Evolutionary conservation across 2,113 vertebrate genomes (phyloP).

Genomic region (Polypterus senegalus): DNA sequence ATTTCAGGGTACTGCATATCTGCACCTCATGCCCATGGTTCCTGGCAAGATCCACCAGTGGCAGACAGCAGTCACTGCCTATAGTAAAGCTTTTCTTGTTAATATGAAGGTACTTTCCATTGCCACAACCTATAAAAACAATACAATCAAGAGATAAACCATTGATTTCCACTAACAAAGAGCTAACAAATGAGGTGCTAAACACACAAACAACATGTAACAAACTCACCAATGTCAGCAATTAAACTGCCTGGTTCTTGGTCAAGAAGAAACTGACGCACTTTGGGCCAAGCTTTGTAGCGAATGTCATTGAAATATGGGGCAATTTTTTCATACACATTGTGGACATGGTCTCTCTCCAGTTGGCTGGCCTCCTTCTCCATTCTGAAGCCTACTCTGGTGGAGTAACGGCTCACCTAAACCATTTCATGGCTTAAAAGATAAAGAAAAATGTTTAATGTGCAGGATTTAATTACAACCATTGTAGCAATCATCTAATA

Average conservation of each 20-base stretch:
- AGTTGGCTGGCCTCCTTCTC: conserved; percentile 57
- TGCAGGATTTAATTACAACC: no score
- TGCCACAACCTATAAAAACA: conserved; percentile 44
- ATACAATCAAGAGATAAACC: not conserved
- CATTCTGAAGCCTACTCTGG: conserved; percentile 30
- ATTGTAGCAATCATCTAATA: no score
- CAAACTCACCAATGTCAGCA: conserved; percentile 50
- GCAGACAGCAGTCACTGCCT: conserved; percentile 49
- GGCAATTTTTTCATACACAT: conserved; percentile 57
- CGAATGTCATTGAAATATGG: conserved; percentile 53
- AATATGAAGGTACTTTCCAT: conserved; percentile 63
- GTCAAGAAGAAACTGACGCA: conserved; percentile 56
- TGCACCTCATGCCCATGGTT: conserved; percentile 47
- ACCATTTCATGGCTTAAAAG: conserved; percentile 27
- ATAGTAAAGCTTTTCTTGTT: conserved; percentile 52
- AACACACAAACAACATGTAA: not conserved
- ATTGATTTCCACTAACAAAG: not conserved
- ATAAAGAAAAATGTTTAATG: conserved; percentile 5
- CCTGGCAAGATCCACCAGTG: conserved; percentile 50
- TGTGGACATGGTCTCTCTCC: conserved; percentile 51
- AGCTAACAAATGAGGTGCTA: not conserved
- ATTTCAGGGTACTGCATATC: conserved; percentile 39
- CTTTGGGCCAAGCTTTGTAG: conserved; percentile 61
- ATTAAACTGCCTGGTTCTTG: conserved; percentile 52
- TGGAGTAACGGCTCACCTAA: conserved; percentile 26